Evolutionary conservation across 2,797 vertebrate species (phyloP).

Genomic region (Hydrolagus colliei): DNA sequence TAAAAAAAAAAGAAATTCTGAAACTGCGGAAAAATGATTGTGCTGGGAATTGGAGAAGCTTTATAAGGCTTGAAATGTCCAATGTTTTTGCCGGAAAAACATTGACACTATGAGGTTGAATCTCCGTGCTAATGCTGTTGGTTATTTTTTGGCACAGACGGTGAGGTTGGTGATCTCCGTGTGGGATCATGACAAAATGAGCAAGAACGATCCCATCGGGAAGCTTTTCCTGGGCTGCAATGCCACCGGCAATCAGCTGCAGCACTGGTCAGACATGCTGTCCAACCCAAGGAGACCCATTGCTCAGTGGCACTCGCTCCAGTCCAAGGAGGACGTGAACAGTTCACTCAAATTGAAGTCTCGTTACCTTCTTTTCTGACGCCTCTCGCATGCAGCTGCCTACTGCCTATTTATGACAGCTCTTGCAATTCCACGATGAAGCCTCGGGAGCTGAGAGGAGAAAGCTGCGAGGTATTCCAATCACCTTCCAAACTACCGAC

Average conservation of each 20-base stretch:
- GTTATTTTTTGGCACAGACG: slow-evolving; percentile 43
- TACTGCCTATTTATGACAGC: too few relatives aligned
- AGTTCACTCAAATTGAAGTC: slow-evolving; percentile 59
- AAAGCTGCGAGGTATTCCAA: too few relatives aligned
- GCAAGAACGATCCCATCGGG: slow-evolving; percentile 68
- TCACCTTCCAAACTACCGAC: too few relatives aligned
- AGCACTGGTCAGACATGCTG: slow-evolving; percentile 87
- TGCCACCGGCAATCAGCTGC: slow-evolving; percentile 74
- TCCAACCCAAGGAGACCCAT: slow-evolving; percentile 72
- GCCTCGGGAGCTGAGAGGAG: too few relatives aligned
- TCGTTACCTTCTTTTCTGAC: neutral
- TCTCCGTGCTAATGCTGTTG: neutral
- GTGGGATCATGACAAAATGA: slow-evolving; percentile 73
- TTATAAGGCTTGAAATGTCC: too few relatives aligned
- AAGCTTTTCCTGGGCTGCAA: slow-evolving; percentile 74
- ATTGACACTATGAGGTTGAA: too few relatives aligned
- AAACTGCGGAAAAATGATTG: too few relatives aligned
- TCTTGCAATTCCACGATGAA: too few relatives aligned
- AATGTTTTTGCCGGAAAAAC: too few relatives aligned
- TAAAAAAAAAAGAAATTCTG: too few relatives aligned
- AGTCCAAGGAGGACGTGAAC: slow-evolving; percentile 66
- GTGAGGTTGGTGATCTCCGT: slow-evolving; percentile 76
- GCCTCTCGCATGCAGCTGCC: too few relatives aligned
- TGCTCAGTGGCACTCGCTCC: slow-evolving; percentile 79
- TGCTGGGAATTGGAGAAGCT: too few relatives aligned